These are phyloP conservation scores for Pinctada fucata DNA, from an alignment of 2,888 invertebrate genomes.

Conservation along the genomic window DNA sequence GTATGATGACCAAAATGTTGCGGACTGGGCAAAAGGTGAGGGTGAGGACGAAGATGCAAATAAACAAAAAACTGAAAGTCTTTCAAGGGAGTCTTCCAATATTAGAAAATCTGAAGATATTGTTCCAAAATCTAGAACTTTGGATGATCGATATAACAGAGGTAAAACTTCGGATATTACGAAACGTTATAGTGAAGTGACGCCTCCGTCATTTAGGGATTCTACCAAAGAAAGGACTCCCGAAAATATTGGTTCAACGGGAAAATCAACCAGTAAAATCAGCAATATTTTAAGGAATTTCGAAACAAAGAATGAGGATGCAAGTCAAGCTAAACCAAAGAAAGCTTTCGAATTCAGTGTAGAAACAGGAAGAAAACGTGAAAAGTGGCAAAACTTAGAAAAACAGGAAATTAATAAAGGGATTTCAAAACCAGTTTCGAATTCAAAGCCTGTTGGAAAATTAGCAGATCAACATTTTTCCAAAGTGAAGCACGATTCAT, in stretches of 20 bases:
- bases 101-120: neutral
- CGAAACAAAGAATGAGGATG: constrained; percentile 45
- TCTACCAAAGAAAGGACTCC: neutral
- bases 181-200: constrained; percentile 3
- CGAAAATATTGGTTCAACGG: neutral
- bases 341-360: constrained; percentile 44
- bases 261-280: constrained; percentile 46
- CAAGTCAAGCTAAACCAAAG: constrained; percentile 40
- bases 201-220: neutral
- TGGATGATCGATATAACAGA: constrained; percentile 29
- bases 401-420: neutral
- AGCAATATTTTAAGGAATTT: constrained; percentile 52
- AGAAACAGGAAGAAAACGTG: constrained; percentile 14
- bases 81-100: neutral
- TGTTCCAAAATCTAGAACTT: constrained; percentile 9
- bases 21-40: constrained; percentile 60
- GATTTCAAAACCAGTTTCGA: neutral
- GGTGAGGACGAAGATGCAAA: constrained; percentile 45
- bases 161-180: constrained; percentile 17
- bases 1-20: constrained; percentile 41
- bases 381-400: constrained; percentile 20
- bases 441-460: constrained; percentile 1
- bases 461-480: neutral
- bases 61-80: neutral
- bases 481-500: neutral